Conservation (phyloP, 1,140 invertebrate species). For the Spodoptera litura region DNA sequence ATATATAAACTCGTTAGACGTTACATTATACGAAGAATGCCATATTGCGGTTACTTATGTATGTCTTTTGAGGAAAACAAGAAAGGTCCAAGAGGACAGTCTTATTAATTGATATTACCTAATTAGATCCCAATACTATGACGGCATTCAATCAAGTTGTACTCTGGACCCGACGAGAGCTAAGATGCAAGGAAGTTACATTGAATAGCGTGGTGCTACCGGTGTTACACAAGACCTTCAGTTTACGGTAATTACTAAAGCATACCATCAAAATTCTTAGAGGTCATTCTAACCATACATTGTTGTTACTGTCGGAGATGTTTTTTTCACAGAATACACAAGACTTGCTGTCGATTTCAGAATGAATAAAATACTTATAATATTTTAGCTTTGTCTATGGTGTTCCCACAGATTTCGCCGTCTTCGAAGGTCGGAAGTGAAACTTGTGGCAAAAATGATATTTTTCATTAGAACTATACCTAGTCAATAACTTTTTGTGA, state of each 20-base stretch:
- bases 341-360: neutral
- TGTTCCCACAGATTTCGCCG: neutral
- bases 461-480: neutral
- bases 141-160: neutral
- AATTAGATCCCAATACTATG: too few relatives aligned
- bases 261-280: slow-evolving; percentile 19
- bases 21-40: too few relatives aligned
- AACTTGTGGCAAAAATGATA: neutral
- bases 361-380: neutral
- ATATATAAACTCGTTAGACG: too few relatives aligned
- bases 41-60: neutral
- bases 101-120: too few relatives aligned
- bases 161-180: neutral
- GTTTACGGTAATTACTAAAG: slow-evolving; percentile 10
- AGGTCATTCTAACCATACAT: slow-evolving; percentile 24
- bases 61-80: neutral
- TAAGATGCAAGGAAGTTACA: neutral
- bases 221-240: slow-evolving; percentile 20
- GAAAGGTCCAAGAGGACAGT: too few relatives aligned
- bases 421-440: neutral
- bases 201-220: neutral
- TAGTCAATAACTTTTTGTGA: too few relatives aligned
- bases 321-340: neutral
- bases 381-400: neutral
- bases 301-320: neutral